Evolutionary conservation across 2,797 vertebrate species (phyloP).

Genomic region (Notolepis coatsorum): DNA sequence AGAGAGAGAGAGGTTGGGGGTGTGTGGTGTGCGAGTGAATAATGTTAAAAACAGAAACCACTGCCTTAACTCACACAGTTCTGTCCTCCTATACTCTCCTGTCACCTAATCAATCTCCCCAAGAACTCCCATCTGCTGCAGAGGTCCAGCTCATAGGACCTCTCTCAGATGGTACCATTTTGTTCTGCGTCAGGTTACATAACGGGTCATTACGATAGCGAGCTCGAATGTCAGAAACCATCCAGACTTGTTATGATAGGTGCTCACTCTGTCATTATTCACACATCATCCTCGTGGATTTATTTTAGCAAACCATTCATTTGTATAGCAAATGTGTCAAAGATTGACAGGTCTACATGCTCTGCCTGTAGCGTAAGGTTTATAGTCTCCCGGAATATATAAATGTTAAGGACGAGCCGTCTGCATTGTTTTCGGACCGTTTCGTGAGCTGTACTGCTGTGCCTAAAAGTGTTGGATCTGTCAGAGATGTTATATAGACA

Average conservation of each 20-base stretch:
- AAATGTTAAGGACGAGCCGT: too few relatives aligned
- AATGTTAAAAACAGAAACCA: constrained; percentile 65
- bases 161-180: constrained; percentile 53
- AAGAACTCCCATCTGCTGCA: constrained; percentile 42
- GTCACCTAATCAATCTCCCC: constrained; percentile 72
- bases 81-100: constrained; percentile 57
- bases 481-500: too few relatives aligned
- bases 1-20: constrained; percentile 18
- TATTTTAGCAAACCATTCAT: constrained; percentile 1
- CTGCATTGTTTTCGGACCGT: too few relatives aligned
- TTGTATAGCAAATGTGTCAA: too few relatives aligned
- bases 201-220: constrained; percentile 40
- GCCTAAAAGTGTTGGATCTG: too few relatives aligned
- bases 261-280: constrained; percentile 26
- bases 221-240: constrained; percentile 36
- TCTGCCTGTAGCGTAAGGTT: too few relatives aligned
- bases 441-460: too few relatives aligned
- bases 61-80: constrained; percentile 59
- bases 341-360: too few relatives aligned
- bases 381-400: too few relatives aligned
- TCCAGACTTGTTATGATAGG: constrained; percentile 21
- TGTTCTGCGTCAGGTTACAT: constrained; percentile 44
- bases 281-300: background rate
- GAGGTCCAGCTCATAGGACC: constrained; percentile 40
- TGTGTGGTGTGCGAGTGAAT: constrained; percentile 35